A percentile compares a stretch with the other conserved stretches of the same genome.
phyloP scores from a whole-genome alignment of 2,113 vertebrate genomes.

The Poicephalus meyeri region DNA sequence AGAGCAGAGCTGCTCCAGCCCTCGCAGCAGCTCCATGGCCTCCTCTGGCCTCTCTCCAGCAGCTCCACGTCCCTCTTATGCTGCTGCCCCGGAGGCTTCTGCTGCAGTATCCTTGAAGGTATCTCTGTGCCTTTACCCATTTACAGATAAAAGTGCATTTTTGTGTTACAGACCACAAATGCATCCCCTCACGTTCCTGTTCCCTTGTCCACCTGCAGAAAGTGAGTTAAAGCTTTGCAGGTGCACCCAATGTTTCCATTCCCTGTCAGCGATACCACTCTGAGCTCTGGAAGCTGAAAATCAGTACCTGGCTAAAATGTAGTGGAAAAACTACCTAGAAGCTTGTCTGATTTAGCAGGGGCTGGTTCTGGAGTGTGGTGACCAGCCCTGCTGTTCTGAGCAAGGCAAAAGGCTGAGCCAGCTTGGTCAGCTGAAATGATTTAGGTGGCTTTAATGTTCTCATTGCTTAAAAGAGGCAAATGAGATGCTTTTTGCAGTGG shows the following conservation, averaged over 20 bases:
- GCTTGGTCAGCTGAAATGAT: not conserved
- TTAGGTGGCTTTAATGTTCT: not conserved
- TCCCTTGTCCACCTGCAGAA: not conserved
- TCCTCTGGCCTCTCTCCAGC: too few species aligned
- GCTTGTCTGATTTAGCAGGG: not conserved
- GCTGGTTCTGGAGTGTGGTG: not conserved
- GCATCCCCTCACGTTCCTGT: accelerated
- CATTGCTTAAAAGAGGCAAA: not conserved
- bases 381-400: not conserved
- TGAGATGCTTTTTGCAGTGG: not conserved
- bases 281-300: not conserved
- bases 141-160: not conserved
- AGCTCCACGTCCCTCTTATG: too few species aligned
- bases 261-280: too few species aligned
- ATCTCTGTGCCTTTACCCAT: not conserved
- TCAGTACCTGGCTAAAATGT: not conserved
- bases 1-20: too few species aligned
- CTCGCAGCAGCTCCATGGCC: too few species aligned
- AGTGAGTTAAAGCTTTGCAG: not conserved
- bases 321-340: not conserved
- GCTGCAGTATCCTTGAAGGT: not conserved
- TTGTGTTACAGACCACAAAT: not conserved
- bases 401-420: not conserved
- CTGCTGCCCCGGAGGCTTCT: not conserved
- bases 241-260: accelerated